phyloP scores from a whole-genome alignment of 2,113 vertebrate species.

The Progne subis region DNA sequence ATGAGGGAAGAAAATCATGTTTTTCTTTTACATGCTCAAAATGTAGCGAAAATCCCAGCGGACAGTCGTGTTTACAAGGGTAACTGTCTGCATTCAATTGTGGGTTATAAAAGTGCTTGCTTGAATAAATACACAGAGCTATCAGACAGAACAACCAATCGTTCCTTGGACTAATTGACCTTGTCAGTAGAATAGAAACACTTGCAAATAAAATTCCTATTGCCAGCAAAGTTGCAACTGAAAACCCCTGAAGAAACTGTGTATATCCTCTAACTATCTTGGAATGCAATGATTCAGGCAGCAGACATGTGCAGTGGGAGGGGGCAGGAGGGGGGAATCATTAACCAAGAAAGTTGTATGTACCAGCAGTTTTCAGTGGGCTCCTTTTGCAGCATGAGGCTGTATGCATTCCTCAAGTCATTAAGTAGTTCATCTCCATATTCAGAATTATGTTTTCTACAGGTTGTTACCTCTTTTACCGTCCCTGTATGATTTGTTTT shows the following conservation, averaged over 20 bases:
- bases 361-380: neutral
- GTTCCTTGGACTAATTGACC: conserved; percentile 72
- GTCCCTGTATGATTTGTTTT: conserved; percentile 11
- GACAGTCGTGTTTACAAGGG: conserved; percentile 58
- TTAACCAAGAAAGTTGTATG: conserved; percentile 2
- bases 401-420: conserved; percentile 3
- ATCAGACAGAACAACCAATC: conserved; percentile 67
- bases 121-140: conserved; percentile 68
- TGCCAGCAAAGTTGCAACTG: conserved; percentile 64
- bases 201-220: conserved; percentile 71
- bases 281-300: conserved; percentile 66
- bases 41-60: conserved; percentile 56
- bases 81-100: conserved; percentile 69
- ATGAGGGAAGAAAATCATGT: conserved; percentile 12
- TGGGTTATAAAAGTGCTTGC: conserved; percentile 63
- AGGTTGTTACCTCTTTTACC: neutral
- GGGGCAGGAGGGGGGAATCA: neutral
- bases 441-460: neutral
- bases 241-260: conserved; percentile 66
- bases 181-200: conserved; percentile 73
- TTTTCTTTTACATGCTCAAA: conserved; percentile 36
- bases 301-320: neutral
- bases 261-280: conserved; percentile 54
- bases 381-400: neutral
- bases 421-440: neutral